phyloP scores from a whole-genome alignment of 1,140 invertebrate genomes.

The Teleogryllus occipitalis region DNA sequence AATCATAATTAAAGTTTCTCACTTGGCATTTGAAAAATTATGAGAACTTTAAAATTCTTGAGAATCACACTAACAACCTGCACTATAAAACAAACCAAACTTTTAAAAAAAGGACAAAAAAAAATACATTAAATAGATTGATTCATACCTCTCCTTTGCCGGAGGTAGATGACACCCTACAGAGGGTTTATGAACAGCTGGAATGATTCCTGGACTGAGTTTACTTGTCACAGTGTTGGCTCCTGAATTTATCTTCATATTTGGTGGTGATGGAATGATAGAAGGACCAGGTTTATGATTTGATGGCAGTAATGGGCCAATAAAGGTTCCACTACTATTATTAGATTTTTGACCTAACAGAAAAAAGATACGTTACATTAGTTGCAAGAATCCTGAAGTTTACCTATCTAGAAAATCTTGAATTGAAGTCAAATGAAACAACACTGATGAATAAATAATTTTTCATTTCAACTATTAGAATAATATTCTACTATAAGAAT shows the following conservation, averaged over 20 bases:
- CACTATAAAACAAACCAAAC: constrained; percentile 1
- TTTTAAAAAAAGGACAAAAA: neutral
- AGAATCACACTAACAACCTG: neutral
- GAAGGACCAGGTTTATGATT: constrained; percentile 27
- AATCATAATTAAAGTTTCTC: neutral
- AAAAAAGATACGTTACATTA: neutral
- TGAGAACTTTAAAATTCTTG: neutral
- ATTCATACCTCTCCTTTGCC: constrained; percentile 12
- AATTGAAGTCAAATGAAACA: no score
- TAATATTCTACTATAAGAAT: no score
- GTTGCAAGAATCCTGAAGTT: no score
- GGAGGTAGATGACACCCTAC: neutral
- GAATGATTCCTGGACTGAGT: neutral
- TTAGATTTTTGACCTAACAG: neutral
- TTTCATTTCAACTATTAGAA: no score
- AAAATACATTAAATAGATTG: neutral
- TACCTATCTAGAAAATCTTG: no score
- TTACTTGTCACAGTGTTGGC: neutral
- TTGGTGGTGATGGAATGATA: neutral
- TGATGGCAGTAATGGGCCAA: constrained; percentile 27
- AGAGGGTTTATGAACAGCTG: neutral
- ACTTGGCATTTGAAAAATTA: neutral
- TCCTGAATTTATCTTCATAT: neutral
- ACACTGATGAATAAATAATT: no score
- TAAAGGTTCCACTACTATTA: constrained; percentile 11